Conservation (phyloP, 2,888 invertebrate species). For the Mythimna albipuncta region DNA sequence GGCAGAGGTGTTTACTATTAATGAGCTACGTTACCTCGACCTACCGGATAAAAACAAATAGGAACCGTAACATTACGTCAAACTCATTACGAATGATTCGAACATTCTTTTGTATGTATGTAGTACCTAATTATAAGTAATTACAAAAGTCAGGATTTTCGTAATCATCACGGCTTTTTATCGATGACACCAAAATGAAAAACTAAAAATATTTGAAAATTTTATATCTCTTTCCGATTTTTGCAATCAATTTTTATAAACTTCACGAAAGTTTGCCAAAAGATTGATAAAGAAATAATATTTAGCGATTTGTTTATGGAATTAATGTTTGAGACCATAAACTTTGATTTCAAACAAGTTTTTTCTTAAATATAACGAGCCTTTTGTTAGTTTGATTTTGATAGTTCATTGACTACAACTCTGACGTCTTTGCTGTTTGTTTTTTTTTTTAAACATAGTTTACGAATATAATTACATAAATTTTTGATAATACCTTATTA, state of each 20-base stretch:
- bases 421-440: constrained; percentile 22
- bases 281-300: background rate
- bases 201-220: background rate
- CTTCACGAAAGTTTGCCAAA: constrained; percentile 1
- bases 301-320: background rate
- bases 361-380: constrained; percentile 1
- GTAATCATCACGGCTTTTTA: too few relatives aligned
- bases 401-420: constrained; percentile 23
- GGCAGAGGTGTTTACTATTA: background rate
- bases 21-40: background rate
- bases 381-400: constrained; percentile 8
- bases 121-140: background rate
- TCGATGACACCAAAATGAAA: background rate
- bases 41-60: background rate
- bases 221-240: background rate
- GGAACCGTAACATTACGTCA: background rate
- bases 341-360: constrained; percentile 20
- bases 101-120: background rate
- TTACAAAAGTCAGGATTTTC: background rate
- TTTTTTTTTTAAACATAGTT: background rate
- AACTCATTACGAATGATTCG: background rate
- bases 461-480: background rate
- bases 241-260: background rate
- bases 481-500: background rate
- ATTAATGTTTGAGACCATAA: background rate